Evolutionary conservation across 2,888 invertebrate species (phyloP).

Genomic region (Eustalomyia histrio): DNA sequence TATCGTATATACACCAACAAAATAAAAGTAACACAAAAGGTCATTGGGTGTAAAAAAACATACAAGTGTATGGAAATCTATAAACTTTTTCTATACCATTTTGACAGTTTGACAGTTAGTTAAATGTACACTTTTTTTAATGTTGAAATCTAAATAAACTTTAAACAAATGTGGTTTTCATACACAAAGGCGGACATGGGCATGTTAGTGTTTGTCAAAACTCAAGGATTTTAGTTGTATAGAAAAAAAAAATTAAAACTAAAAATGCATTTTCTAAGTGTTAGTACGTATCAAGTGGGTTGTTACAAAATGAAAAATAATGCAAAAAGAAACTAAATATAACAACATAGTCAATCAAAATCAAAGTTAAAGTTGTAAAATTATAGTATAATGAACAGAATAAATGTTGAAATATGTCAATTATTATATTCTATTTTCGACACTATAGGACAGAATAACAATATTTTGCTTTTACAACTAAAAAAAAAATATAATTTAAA

Average conservation of each 20-base stretch:
- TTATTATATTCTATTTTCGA: too few species aligned
- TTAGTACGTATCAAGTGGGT: constrained; percentile 52
- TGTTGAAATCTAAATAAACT: constrained; percentile 31
- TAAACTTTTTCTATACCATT: constrained; percentile 34
- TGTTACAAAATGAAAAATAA: constrained; percentile 25
- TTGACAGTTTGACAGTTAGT: constrained; percentile 58
- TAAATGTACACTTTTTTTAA: constrained; percentile 21
- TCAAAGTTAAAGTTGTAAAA: constrained; percentile 1
- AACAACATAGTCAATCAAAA: constrained; percentile 42
- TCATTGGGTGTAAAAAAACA: constrained; percentile 46
- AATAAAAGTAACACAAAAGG: constrained; percentile 61
- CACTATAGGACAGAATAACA: too few species aligned
- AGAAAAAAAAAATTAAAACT: neutral
- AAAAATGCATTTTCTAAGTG: constrained; percentile 30
- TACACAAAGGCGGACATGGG: constrained; percentile 54
- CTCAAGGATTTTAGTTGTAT: constrained; percentile 57
- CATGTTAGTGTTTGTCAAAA: constrained; percentile 30
- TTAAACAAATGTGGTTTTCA: constrained; percentile 40
- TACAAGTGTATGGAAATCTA: constrained; percentile 19
- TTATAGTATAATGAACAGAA: too few species aligned
- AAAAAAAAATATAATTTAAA: too few species aligned
- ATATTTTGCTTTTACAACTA: too few species aligned
- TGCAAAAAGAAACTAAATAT: constrained; percentile 15
- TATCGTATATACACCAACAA: constrained; percentile 24
- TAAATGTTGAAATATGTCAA: too few species aligned